Percentiles rank a stretch among this genome's conserved stretches.
Conservation (phyloP, 2,888 invertebrate species). For the Eupithecia vulgata region DNA sequence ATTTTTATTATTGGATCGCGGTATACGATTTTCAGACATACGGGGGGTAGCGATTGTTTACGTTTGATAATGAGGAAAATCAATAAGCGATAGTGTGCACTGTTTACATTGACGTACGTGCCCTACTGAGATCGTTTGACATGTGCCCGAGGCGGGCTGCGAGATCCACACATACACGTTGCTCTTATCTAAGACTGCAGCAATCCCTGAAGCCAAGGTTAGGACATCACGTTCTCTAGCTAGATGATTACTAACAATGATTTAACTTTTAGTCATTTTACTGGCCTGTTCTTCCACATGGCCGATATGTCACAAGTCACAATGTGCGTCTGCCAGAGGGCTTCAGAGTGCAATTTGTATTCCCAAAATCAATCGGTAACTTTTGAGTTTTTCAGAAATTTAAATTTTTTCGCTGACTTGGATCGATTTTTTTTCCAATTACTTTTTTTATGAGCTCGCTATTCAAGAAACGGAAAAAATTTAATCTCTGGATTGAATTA, state of each 20-base stretch:
- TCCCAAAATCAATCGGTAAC: too few relatives aligned
- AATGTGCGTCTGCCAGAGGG: too few relatives aligned
- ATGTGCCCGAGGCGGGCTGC: slow-evolving; percentile 54
- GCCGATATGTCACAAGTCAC: too few relatives aligned
- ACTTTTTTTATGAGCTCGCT: too few relatives aligned
- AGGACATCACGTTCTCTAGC: slow-evolving; percentile 54
- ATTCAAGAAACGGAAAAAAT: too few relatives aligned
- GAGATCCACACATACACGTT: slow-evolving; percentile 51
- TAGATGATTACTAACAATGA: slow-evolving; percentile 14
- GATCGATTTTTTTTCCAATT: too few relatives aligned
- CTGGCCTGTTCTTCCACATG: background rate
- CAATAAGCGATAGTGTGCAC: slow-evolving; percentile 32
- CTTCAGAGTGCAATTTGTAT: too few relatives aligned
- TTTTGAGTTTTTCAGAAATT: too few relatives aligned
- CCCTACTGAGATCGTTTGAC: slow-evolving; percentile 51
- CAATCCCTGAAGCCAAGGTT: slow-evolving; percentile 58
- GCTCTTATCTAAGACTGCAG: slow-evolving; percentile 52
- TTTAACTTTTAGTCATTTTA: background rate
- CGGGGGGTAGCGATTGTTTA: background rate
- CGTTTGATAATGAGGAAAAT: slow-evolving; percentile 19
- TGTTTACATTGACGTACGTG: slow-evolving; percentile 51
- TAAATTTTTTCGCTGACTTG: too few relatives aligned
- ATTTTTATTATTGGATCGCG: background rate
- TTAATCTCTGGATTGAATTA: too few relatives aligned
- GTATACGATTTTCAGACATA: background rate